Percentiles rank a stretch among this genome's conserved stretches.
Evolutionary conservation across 64 coral and sea anemone species (phyloP).

Genomic region (Stichodactyla mertensii): DNA sequence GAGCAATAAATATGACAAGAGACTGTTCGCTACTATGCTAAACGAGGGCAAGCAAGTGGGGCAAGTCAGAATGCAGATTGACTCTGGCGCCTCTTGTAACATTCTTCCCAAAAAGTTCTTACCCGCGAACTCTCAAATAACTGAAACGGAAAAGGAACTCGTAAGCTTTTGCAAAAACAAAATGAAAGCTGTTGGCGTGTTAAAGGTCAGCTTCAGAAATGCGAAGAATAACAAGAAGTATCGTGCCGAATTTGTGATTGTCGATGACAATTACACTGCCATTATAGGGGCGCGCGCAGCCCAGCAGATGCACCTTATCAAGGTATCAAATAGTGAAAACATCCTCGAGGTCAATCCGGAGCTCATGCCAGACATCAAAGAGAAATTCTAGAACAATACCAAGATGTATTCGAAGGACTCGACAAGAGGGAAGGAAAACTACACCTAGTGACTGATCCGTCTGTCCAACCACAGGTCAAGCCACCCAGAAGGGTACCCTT

Average conservation of each 20-base stretch:
- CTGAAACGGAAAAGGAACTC: conserved; percentile 3
- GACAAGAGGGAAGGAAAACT: not conserved
- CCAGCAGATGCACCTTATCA: conserved; percentile 6
- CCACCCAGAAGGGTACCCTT: no score
- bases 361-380: no score
- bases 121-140: not conserved
- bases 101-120: conserved; percentile 26
- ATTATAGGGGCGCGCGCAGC: conserved; percentile 24
- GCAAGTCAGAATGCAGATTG: conserved; percentile 19
- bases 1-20: conserved; percentile 6
- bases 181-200: conserved; percentile 1
- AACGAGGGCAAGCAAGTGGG: not conserved
- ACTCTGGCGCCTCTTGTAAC: conserved; percentile 26
- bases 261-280: conserved; percentile 3
- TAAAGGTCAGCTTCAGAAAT: not conserved
- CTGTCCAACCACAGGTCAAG: no score
- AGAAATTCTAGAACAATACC: no score
- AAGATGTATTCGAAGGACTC: not conserved
- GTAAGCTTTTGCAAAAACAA: conserved; percentile 12
- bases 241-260: conserved; percentile 11
- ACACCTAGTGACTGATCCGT: not conserved
- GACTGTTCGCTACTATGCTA: conserved; percentile 23
- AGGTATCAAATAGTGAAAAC: no score
- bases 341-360: no score
- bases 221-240: conserved; percentile 36